These are phyloP conservation scores for Gari tellinella DNA, from an alignment of 2,888 invertebrate species.

Conservation along the genomic window DNA sequence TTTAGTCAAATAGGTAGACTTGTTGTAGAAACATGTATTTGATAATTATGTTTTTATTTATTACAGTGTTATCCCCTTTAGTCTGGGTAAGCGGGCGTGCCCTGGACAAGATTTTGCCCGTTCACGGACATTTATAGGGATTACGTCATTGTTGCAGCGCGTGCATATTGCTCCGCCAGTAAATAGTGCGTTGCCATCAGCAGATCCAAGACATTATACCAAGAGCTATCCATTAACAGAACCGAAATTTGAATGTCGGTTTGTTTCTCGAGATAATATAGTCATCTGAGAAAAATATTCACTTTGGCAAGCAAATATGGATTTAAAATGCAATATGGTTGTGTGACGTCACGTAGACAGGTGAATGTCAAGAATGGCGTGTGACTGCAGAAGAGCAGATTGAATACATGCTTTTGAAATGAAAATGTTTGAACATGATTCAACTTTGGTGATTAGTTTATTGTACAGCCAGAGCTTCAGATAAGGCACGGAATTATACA, in stretches of 20 bases:
- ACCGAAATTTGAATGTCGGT: constrained; percentile 50
- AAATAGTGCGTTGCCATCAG: constrained; percentile 45
- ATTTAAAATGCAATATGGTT: too few relatives aligned
- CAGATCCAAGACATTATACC: constrained; percentile 56
- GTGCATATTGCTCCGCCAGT: constrained; percentile 51
- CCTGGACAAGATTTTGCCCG: constrained; percentile 58
- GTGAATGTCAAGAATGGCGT: too few relatives aligned
- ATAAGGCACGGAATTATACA: too few relatives aligned
- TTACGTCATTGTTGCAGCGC: constrained; percentile 54
- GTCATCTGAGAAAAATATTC: constrained; percentile 17
- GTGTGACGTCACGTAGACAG: too few relatives aligned
- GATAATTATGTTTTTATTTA: neutral
- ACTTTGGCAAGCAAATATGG: too few relatives aligned
- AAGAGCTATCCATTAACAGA: constrained; percentile 48
- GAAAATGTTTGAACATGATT: too few relatives aligned
- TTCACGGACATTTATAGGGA: constrained; percentile 41
- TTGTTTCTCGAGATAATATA: constrained; percentile 33
- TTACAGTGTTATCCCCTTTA: constrained; percentile 59
- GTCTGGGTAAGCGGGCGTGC: constrained; percentile 50
- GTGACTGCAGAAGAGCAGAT: too few relatives aligned
- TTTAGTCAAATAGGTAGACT: too few relatives aligned
- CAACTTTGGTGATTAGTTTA: too few relatives aligned
- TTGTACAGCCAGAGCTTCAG: too few relatives aligned
- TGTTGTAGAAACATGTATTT: too few relatives aligned
- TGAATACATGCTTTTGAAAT: too few relatives aligned